Evolutionary conservation across 2,797 vertebrate species (phyloP), one percentile per base, ranked within the genome.

Genomic region (Syngnathus rostellatus): DNA sequence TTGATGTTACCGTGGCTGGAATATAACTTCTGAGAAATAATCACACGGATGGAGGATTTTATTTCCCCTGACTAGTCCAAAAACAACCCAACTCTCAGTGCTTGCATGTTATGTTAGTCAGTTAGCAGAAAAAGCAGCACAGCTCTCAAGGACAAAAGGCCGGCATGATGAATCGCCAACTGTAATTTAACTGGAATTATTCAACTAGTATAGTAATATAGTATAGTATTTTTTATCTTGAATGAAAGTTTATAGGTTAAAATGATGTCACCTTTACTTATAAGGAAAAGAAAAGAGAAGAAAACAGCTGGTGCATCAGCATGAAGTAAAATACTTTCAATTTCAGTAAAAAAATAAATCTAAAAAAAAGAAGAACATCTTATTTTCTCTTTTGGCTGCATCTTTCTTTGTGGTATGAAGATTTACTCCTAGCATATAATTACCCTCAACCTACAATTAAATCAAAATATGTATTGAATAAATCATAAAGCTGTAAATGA

Each of bases 221-320:
- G 31, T 31, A 21, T 57, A 38, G 9, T 19, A 7, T 61, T 48
- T 60, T 19, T 8, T 4, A 6, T 38, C 6, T 17, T n/a, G 31
- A 9, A 8, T 60, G 57, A n/a, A 50, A 7, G 48, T 16, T 53
- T 54, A 66, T 17, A 19, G 17, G 17, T 48, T 48, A 19, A 6
- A 81, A 84, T 87, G 79, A 79, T n/a, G 55, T 77, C 69, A 70
- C 65, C 73, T 68, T 74, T 79, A 72, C 72, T 71, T 81, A 25
- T 57, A 31, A 31, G 31, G 31, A 4, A 31, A 31, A 31, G 31
- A 31, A 31, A 31, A 31, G 31, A 31, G 31, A 31, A 31, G 31
- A 31, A 31, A 31, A 31, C 31, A 31, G 31, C 3, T 31, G 31
- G 31, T 31, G 31, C 31, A 31, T 31, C 31, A 31, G 31, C 31